phyloP scores from a whole-genome alignment of 2,888 invertebrate genomes.

The Dinocampus coccinellae region DNA sequence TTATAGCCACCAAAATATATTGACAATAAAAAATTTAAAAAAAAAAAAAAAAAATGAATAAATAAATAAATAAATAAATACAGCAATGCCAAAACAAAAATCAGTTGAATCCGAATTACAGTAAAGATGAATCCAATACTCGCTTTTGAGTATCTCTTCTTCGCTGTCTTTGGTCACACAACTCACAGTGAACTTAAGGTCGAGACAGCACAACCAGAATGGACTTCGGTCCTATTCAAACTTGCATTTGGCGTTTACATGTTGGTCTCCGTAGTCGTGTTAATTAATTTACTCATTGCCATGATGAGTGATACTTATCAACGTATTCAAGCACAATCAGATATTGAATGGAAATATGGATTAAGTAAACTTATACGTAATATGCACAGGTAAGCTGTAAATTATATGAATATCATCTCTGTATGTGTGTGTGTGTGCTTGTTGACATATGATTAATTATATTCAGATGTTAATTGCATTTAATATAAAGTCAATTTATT shows the following conservation, averaged over 20 bases:
- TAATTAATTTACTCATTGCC: conserved; percentile 99
- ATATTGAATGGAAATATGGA: conserved; percentile 86
- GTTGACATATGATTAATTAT: background rate
- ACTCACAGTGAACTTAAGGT: conserved; percentile 87
- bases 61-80: conserved; percentile 33
- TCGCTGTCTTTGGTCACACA: conserved; percentile 96
- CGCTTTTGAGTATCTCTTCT: conserved; percentile 97
- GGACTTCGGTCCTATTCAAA: conserved; percentile 91
- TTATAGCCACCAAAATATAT: conserved; percentile 36
- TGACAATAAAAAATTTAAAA: conserved; percentile 41
- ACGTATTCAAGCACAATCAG: conserved; percentile 93
- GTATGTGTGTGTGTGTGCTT: too few relatives aligned
- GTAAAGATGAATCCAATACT: conserved; percentile 89
- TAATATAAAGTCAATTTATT: background rate
- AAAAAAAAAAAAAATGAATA: conserved; percentile 44
- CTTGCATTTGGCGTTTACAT: conserved; percentile 96
- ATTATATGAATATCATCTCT: background rate
- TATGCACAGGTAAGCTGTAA: conserved; percentile 75
- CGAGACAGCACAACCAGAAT: conserved; percentile 79
- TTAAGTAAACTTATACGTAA: conserved; percentile 81
- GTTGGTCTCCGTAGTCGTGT: conserved; percentile 97
- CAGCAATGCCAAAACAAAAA: conserved; percentile 34
- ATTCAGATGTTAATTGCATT: background rate
- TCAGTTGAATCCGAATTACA: conserved; percentile 67
- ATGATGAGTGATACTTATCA: conserved; percentile 99